Evolutionary conservation across 2,888 invertebrate genomes (phyloP).

Genomic region (Troglohyphantes excavatus): DNA sequence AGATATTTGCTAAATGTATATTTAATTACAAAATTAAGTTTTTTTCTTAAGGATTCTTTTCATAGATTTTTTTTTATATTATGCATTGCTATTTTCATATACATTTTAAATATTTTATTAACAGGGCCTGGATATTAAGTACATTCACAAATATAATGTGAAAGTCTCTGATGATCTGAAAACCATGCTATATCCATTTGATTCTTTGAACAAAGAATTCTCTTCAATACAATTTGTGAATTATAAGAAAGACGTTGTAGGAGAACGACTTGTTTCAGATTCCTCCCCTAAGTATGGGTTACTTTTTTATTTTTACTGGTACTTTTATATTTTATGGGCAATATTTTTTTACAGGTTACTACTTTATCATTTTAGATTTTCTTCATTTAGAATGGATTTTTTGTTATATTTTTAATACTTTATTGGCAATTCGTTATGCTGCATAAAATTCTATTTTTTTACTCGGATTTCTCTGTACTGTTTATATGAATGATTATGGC

Average conservation of each 20-base stretch:
- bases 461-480: too few species aligned
- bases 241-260: slow-evolving; percentile 28
- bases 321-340: background rate
- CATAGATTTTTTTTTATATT: too few species aligned
- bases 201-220: slow-evolving; percentile 43
- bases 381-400: too few species aligned
- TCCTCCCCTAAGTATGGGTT: slow-evolving; percentile 23
- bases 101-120: background rate
- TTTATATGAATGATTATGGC: too few species aligned
- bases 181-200: slow-evolving; percentile 70
- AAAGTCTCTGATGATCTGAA: slow-evolving; percentile 58
- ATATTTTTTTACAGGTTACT: background rate
- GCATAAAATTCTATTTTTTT: too few species aligned
- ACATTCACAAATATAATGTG: slow-evolving; percentile 40
- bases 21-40: too few species aligned
- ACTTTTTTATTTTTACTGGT: background rate
- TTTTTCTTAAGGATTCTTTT: too few species aligned
- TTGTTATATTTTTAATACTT: too few species aligned
- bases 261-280: slow-evolving; percentile 22
- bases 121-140: slow-evolving; percentile 52
- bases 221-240: slow-evolving; percentile 25
- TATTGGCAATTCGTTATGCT: background rate
- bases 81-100: too few species aligned
- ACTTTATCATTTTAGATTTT: background rate
- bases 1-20: too few species aligned